Evolutionary conservation across 2,113 vertebrate species (phyloP).

Genomic region (Microtus oregoni): DNA sequence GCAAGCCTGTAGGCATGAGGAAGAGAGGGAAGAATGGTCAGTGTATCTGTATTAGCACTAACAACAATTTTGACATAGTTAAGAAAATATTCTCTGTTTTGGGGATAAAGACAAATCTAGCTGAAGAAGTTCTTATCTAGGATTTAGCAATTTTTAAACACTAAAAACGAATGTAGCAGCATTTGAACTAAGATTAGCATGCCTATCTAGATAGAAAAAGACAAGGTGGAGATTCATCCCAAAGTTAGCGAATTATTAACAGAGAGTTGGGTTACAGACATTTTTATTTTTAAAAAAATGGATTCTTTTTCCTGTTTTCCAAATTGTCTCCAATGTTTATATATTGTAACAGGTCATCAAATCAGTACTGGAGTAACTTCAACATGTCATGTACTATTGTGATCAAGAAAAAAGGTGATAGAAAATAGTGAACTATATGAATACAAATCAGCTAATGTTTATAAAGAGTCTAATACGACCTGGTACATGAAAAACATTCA

Average conservation of each 20-base stretch:
- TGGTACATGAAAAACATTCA: constrained; percentile 36
- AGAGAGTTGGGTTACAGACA: constrained; percentile 23
- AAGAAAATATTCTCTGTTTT: constrained; percentile 33
- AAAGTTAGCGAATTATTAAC: constrained; percentile 10
- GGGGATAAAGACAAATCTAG: constrained; percentile 54
- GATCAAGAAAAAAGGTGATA: constrained; percentile 57
- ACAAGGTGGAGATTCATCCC: not conserved
- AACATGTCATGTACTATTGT: constrained; percentile 48
- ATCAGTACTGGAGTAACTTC: constrained; percentile 43
- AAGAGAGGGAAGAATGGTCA: constrained; percentile 54
- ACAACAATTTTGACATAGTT: not conserved
- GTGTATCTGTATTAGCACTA: not conserved
- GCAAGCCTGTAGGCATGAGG: constrained; percentile 91
- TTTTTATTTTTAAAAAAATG: not conserved
- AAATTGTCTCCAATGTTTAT: constrained; percentile 53
- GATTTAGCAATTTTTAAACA: constrained; percentile 64
- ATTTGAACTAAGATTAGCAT: constrained; percentile 49
- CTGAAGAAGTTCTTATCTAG: not conserved
- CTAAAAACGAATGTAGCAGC: not conserved
- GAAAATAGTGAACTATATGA: constrained; percentile 52
- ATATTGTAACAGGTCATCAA: constrained; percentile 37
- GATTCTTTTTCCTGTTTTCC: constrained; percentile 32
- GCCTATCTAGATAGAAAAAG: constrained; percentile 6
- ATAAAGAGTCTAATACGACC: constrained; percentile 28
- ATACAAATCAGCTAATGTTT: constrained; percentile 59